Base-by-base conservation (phyloP, 1,140 invertebrate genomes). In the Sycophila sp. region DNA sequence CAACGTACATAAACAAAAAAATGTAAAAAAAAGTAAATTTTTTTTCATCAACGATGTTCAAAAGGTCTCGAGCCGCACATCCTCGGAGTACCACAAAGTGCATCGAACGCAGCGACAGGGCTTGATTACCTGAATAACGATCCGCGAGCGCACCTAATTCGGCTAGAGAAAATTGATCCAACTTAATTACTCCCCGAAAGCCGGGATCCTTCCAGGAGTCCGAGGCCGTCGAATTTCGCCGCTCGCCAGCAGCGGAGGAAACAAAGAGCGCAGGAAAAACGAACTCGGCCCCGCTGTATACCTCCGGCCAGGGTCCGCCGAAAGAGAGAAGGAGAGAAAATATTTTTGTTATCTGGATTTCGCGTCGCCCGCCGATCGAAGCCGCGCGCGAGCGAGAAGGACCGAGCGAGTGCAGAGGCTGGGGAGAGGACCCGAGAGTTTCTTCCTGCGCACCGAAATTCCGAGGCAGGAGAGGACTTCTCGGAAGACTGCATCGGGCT, bases 271-370 rank as follows among this genome's bases (percentile, higher is more conserved):
- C 13, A 59, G 65, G 55, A 68, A 59, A 68, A 59, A 68, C 55
- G 15, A 34, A 42, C 64, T 66, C 17, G 26, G 3, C 2, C 11
- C 26, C 6, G 28, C 15, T 34, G 19, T 28, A 19, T 32, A 47
- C 36, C n/a, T 17, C 26, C n/a, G 36, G 17, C n/a, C 42, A 28
- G 11, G 4, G 8, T 11, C n/a, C 17, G 17, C n/a, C n/a, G 38
- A 4, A 32, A 51, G 19, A 53, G 47, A 64, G 45, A 66, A 19
- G 34, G 64, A 49, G 47, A 34, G 45, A 19, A 53, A 60, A 69
- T 60, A 69, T 69, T 60, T 69, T 69, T 69, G 56, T 69, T 69
- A 69, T 69, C 66, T 69, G 66, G 55, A 69, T 62, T 66, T 60
- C 24, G 58, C 45, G 58, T 62, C 56, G 64, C 7, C 7, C 24